Evolutionary conservation across 2,888 invertebrate species (phyloP).

Genomic region (Terebella lapidaria): DNA sequence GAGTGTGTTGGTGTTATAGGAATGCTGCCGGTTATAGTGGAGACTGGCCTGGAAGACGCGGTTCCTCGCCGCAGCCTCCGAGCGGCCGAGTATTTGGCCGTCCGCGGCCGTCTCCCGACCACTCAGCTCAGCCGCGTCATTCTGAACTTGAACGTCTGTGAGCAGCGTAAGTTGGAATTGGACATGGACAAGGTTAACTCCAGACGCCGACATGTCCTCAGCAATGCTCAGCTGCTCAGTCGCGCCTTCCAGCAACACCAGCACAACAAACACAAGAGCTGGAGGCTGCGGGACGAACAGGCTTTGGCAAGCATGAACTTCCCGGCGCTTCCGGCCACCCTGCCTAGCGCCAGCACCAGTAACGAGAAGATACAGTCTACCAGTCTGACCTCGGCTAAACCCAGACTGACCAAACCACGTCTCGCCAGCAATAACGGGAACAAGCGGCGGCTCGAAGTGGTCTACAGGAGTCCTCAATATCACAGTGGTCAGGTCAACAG

Average conservation of each 20-base stretch:
- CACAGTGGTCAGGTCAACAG: background rate
- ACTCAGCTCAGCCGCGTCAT: background rate
- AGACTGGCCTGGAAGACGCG: no score
- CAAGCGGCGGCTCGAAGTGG: background rate
- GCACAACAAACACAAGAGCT: background rate
- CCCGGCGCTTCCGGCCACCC: background rate
- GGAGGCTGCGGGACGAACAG: background rate
- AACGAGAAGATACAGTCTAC: no score
- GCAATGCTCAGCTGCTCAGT: background rate
- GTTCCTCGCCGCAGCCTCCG: background rate
- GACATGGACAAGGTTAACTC: background rate
- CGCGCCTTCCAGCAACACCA: background rate
- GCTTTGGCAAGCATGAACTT: background rate
- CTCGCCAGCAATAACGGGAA: background rate
- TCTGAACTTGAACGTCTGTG: background rate
- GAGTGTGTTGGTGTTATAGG: no score
- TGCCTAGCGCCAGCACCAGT: no score
- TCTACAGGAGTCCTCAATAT: no score
- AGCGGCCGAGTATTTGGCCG: background rate
- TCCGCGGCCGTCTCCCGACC: background rate
- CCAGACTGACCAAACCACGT: background rate
- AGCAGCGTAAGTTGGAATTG: background rate
- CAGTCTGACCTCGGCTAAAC: background rate
- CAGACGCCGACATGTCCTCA: background rate
- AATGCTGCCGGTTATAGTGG: no score